Evolutionary conservation across 2,888 invertebrate species (phyloP).

Genomic region (Volucella bombylans): DNA sequence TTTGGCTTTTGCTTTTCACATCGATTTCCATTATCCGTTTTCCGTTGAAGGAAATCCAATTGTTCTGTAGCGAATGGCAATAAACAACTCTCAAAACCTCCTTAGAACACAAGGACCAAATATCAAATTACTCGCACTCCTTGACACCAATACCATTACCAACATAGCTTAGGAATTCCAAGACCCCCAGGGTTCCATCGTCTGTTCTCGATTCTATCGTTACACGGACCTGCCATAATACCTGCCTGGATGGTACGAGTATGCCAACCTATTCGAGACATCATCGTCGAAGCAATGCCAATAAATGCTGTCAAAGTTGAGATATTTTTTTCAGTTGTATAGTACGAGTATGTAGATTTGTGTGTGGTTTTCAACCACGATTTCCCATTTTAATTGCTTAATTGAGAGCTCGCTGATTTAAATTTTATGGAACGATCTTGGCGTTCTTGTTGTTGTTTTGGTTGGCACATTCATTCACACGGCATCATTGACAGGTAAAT

Average conservation of each 20-base stretch:
- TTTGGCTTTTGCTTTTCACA: slow-evolving; percentile 43
- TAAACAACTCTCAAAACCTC: slow-evolving; percentile 43
- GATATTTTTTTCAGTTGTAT: slow-evolving; percentile 16
- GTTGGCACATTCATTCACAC: slow-evolving; percentile 32
- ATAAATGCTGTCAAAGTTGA: slow-evolving; percentile 41
- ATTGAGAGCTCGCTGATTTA: slow-evolving; percentile 64
- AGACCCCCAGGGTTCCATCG: slow-evolving; percentile 17
- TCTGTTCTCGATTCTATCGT: not conserved
- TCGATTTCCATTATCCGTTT: slow-evolving; percentile 52
- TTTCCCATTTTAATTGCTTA: slow-evolving; percentile 70
- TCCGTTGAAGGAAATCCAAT: slow-evolving; percentile 55
- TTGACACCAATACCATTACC: slow-evolving; percentile 15
- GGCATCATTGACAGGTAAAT: slow-evolving; percentile 71
- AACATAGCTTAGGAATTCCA: slow-evolving; percentile 36
- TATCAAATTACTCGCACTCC: slow-evolving; percentile 65
- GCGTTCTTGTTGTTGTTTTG: slow-evolving; percentile 10
- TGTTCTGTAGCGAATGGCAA: slow-evolving; percentile 29
- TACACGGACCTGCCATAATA: too few relatives aligned
- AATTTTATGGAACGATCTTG: slow-evolving; percentile 46
- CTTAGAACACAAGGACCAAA: slow-evolving; percentile 55
- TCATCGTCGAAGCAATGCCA: slow-evolving; percentile 26
- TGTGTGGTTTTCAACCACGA: slow-evolving; percentile 2
- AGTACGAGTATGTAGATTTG: too few relatives aligned
- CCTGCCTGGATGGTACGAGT: not conserved
- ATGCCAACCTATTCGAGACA: slow-evolving; percentile 16